These are phyloP conservation scores for Melanostoma mellinum DNA, from an alignment of 2,888 invertebrate genomes.

Conservation along the genomic window DNA sequence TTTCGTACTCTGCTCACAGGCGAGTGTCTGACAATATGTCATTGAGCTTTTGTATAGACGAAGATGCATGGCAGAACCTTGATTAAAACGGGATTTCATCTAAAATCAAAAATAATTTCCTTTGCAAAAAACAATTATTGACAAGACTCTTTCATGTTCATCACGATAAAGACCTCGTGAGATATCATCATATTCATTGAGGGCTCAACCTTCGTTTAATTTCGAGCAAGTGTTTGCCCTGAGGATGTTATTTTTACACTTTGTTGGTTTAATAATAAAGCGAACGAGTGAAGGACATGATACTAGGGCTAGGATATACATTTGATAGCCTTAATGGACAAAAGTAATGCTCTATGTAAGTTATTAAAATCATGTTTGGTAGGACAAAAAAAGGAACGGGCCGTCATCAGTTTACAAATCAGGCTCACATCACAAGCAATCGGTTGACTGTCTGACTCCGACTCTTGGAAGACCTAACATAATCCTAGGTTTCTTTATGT, in stretches of 20 bases:
- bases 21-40: constrained; percentile 70
- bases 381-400: not conserved
- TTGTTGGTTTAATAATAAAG: constrained; percentile 10
- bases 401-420: constrained; percentile 16
- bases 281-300: constrained; percentile 21
- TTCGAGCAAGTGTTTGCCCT: constrained; percentile 62
- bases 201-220: constrained; percentile 14
- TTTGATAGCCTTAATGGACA: constrained; percentile 68
- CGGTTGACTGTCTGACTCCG: too few relatives aligned
- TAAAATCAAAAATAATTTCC: constrained; percentile 31
- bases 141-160: constrained; percentile 35
- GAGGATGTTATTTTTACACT: constrained; percentile 53
- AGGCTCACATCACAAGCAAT: too few relatives aligned
- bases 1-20: constrained; percentile 55
- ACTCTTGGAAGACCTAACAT: too few relatives aligned
- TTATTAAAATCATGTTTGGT: constrained; percentile 52
- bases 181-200: constrained; percentile 57
- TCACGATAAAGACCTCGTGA: constrained; percentile 50
- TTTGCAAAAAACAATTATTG: constrained; percentile 28
- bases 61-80: constrained; percentile 37
- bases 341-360: constrained; percentile 67
- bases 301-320: constrained; percentile 66
- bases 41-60: constrained; percentile 47
- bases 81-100: constrained; percentile 40
- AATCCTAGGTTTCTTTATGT: too few relatives aligned